Conservation (phyloP, 1,140 invertebrate genomes). For the Limonius californicus region DNA sequence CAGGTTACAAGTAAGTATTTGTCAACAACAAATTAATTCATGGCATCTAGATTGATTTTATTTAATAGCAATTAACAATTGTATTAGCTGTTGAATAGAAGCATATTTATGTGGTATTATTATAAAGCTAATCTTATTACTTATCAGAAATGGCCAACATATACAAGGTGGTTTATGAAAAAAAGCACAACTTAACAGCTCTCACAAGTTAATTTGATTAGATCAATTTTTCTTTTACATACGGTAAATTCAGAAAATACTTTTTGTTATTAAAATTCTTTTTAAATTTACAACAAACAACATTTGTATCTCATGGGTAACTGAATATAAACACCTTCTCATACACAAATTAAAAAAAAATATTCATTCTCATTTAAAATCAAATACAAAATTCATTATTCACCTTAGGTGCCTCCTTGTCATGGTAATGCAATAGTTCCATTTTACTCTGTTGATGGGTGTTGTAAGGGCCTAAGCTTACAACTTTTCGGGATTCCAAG, state of each 20-base stretch:
- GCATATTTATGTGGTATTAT: too few relatives aligned
- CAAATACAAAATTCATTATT: constrained; percentile 15
- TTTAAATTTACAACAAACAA: not conserved
- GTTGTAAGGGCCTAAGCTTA: constrained; percentile 51
- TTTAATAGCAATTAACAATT: too few relatives aligned
- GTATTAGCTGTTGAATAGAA: too few relatives aligned
- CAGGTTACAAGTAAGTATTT: too few relatives aligned
- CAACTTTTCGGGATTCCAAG: constrained; percentile 61
- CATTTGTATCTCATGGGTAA: not conserved
- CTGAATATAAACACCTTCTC: too few relatives aligned
- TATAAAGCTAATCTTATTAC: too few relatives aligned
- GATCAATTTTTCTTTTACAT: not conserved
- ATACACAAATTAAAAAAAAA: not conserved
- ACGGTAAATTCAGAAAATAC: not conserved
- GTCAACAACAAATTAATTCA: too few relatives aligned
- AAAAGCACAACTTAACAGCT: too few relatives aligned
- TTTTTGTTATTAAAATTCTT: not conserved
- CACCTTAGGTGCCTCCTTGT: constrained; percentile 68
- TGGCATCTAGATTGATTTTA: too few relatives aligned
- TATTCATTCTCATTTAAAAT: not conserved
- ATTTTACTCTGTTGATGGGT: constrained; percentile 70
- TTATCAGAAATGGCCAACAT: too few relatives aligned
- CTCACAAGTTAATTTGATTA: too few relatives aligned
- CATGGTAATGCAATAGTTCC: constrained; percentile 71
- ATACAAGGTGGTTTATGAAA: too few relatives aligned